These are phyloP conservation scores for Neoarius graeffei DNA, from an alignment of 2,113 vertebrate species.

Conservation along the genomic window DNA sequence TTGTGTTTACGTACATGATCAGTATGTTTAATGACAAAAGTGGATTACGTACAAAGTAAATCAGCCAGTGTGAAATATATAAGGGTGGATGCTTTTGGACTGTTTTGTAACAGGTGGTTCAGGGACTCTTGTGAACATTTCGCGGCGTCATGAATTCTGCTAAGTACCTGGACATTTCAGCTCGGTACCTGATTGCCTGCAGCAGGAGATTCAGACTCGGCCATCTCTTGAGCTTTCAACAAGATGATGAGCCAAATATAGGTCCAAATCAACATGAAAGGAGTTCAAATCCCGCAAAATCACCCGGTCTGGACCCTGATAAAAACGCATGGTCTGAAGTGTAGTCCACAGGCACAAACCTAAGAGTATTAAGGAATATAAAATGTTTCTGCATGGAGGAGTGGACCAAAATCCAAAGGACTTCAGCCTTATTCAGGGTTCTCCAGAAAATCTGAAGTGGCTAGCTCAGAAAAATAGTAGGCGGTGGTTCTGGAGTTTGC, in stretches of 20 bases:
- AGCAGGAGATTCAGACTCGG: background rate
- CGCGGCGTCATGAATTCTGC: background rate
- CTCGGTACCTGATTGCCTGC: background rate
- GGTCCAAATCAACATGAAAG: background rate
- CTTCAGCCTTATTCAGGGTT: background rate
- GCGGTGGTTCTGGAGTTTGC: too few species aligned
- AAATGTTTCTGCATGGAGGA: background rate
- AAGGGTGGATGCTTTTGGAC: background rate
- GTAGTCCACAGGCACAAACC: background rate
- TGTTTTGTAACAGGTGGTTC: background rate
- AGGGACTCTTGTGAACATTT: background rate
- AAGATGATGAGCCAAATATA: background rate
- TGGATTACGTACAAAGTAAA: background rate
- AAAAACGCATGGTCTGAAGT: background rate
- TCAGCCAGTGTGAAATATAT: background rate
- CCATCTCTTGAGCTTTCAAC: background rate
- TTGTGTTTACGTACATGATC: background rate
- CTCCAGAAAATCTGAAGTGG: too few species aligned
- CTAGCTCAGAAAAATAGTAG: too few species aligned
- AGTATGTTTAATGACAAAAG: background rate
- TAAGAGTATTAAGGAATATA: background rate
- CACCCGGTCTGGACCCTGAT: background rate
- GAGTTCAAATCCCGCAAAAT: background rate
- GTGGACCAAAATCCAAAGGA: background rate
- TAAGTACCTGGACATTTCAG: background rate